Evolutionary conservation across 2,888 invertebrate species (phyloP).

Genomic region (Catocala nupta): DNA sequence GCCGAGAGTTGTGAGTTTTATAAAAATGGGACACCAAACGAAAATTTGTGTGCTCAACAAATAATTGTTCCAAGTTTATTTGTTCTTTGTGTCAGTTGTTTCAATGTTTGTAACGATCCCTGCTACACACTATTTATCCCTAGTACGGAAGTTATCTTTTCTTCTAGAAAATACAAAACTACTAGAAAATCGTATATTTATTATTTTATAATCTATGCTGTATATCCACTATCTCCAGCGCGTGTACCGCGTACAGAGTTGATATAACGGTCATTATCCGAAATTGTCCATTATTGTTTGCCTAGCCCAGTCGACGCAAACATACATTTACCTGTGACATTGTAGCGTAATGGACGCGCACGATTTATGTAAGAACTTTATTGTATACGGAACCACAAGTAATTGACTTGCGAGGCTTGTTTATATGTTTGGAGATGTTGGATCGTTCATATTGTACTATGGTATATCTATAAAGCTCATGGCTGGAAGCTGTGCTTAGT

Average conservation of each 20-base stretch:
- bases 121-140: too few species aligned
- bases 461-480: slow-evolving; percentile 7
- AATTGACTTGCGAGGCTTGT: slow-evolving; percentile 16
- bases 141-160: too few species aligned
- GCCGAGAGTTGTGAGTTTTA: too few species aligned
- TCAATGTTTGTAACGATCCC: too few species aligned
- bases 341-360: slow-evolving; percentile 44
- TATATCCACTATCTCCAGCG: slow-evolving; percentile 33
- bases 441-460: slow-evolving; percentile 3
- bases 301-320: slow-evolving; percentile 74
- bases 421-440: slow-evolving; percentile 12
- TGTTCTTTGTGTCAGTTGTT: too few species aligned
- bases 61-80: too few species aligned
- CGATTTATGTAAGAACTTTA: slow-evolving; percentile 39
- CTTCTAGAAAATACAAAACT: too few species aligned
- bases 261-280: slow-evolving; percentile 67
- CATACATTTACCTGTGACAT: slow-evolving; percentile 71
- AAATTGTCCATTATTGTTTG: slow-evolving; percentile 79
- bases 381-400: slow-evolving; percentile 17
- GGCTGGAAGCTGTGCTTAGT: too few species aligned
- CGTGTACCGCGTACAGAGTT: slow-evolving; percentile 46
- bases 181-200: too few species aligned
- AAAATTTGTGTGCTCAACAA: too few species aligned
- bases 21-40: too few species aligned
- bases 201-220: too few species aligned